Evolutionary conservation across 2,888 invertebrate genomes (phyloP).

Genomic region (Thymelicus lineola): DNA sequence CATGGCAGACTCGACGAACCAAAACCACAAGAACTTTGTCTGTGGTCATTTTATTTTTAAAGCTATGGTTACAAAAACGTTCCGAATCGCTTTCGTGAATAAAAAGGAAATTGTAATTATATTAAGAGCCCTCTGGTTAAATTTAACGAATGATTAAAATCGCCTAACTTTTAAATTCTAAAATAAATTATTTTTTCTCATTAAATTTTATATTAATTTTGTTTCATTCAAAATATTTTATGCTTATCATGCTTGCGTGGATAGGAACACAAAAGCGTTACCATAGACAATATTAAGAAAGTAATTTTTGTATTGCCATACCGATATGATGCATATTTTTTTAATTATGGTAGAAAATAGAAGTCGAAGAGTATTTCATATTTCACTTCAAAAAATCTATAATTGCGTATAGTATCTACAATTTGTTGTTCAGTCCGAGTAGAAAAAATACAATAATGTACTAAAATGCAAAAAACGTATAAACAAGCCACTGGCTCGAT

Average conservation of each 20-base stretch:
- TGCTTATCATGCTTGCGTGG: slow-evolving; percentile 44
- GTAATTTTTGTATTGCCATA: slow-evolving; percentile 21
- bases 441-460: too few species aligned
- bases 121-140: too few species aligned
- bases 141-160: too few species aligned
- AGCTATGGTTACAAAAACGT: slow-evolving; percentile 51
- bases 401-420: too few species aligned
- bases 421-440: too few species aligned
- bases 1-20: slow-evolving; percentile 81
- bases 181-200: not conserved
- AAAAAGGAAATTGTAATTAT: not conserved
- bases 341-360: slow-evolving; percentile 12
- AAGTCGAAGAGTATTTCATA: too few species aligned
- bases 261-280: slow-evolving; percentile 47
- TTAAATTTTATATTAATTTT: not conserved
- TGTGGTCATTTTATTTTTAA: slow-evolving; percentile 76
- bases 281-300: slow-evolving; percentile 52
- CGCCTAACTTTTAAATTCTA: too few species aligned
- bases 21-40: slow-evolving; percentile 78
- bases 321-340: not conserved
- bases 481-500: too few species aligned
- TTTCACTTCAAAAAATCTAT: too few species aligned
- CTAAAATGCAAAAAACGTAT: too few species aligned
- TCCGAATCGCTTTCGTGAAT: slow-evolving; percentile 8
- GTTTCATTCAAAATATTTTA: not conserved